Evolutionary conservation across 2,888 invertebrate genomes (phyloP), one percentile per base, ranked within the genome.

Genomic region (Orthosia gothica): DNA sequence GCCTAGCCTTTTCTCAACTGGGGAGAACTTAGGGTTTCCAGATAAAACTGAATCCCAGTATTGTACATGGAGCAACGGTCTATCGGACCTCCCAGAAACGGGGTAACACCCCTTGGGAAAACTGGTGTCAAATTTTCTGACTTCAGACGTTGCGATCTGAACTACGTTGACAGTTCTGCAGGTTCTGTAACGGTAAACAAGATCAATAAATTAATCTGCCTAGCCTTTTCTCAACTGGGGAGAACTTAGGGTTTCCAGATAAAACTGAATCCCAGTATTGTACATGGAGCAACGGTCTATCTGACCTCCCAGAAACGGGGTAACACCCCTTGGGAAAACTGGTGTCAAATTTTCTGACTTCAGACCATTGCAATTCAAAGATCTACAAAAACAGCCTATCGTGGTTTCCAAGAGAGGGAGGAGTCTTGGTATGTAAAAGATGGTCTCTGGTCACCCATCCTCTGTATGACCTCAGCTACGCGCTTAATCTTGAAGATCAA

Each of bases 171-270:
- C 5, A 32, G 18, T 12, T 45, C 20, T 32, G 40, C 13, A 18
- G 47, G 23, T 50, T 54, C 23, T 65, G 45, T 65, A 74, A 59
- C 58, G 13, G 26, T 58, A 18, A 59, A 59, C 26, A 57, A 3
- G 26, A 26, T 9, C 40, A 9, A 40, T 40, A 7, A 40, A 40
- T 9, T 9, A 40, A 9, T 62, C n/a, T 47, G 16, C 16, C 4
- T 20, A 32, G 40, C 40, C 0, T 40, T 40, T 9, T 40, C 40
- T 1, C 40, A 40, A 40, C 9, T 1, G 40, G 7, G 9, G 40
- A 40, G 9, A 40, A 1, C 9, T 40, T 40, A 9, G 9, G 40
- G 40, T 40, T 40, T 40, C 9, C 40, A 40, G 23, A 18, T 16
- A n/a, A 11, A 59, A 1, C 18, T 58, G 5, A 23, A 12, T n/a